phyloP scores from a whole-genome alignment of 2,888 invertebrate genomes.

The Idaea biselata region DNA sequence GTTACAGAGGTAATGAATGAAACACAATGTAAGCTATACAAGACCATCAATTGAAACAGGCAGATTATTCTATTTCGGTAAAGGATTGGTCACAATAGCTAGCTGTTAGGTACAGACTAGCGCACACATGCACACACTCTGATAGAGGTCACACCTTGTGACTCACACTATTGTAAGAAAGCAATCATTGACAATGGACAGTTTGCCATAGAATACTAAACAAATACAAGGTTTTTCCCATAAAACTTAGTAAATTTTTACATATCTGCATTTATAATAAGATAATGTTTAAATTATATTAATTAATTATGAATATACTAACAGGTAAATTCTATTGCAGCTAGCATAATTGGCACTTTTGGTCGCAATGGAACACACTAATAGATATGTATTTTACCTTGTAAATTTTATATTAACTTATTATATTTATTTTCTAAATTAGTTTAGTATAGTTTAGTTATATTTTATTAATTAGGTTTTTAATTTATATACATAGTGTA shows the following conservation, averaged over 20 bases:
- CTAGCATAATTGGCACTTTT: no score
- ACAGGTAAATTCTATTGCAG: no score
- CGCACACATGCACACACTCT: slow-evolving; percentile 33
- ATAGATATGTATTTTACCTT: no score
- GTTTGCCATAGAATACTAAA: slow-evolving; percentile 8
- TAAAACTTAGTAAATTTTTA: background rate
- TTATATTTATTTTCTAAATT: no score
- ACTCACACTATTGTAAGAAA: slow-evolving; percentile 58
- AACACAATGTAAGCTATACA: background rate
- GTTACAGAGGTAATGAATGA: background rate
- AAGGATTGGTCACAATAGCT: slow-evolving; percentile 30
- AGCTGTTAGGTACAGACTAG: slow-evolving; percentile 30
- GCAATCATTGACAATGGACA: slow-evolving; percentile 34
- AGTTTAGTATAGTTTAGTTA: no score
- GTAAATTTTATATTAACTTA: no score
- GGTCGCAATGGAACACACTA: no score
- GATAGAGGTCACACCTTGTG: slow-evolving; percentile 65
- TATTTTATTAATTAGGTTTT: no score
- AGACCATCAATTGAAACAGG: slow-evolving; percentile 26
- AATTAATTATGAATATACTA: background rate
- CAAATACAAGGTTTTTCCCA: background rate
- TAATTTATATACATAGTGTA: no score
- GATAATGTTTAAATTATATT: background rate
- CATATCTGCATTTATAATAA: background rate
- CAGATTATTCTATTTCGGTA: slow-evolving; percentile 29